phyloP scores from a whole-genome alignment of 2,797 vertebrate species.

The Steatocranus sp. region DNA sequence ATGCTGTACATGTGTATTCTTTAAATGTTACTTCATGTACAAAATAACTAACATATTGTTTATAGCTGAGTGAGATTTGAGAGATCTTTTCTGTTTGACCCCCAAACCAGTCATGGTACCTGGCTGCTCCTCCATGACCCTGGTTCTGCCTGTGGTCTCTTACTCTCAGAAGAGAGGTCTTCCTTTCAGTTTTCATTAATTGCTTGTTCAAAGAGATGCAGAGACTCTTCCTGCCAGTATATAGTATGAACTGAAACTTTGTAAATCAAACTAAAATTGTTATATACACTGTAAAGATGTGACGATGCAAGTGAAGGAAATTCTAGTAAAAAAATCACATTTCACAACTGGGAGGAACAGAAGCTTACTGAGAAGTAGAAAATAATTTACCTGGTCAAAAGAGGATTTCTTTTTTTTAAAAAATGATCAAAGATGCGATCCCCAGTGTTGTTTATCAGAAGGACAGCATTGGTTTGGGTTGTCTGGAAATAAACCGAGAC shows the following conservation, averaged over 20 bases:
- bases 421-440: background rate
- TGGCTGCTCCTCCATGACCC: background rate
- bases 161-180: background rate
- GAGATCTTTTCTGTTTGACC: background rate
- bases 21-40: background rate
- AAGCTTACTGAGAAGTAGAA: background rate
- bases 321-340: background rate
- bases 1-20: background rate
- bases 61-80: background rate
- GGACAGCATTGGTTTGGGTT: background rate
- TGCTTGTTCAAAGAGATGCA: background rate
- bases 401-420: background rate
- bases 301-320: background rate
- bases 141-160: background rate
- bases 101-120: background rate
- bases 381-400: background rate
- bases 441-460: background rate
- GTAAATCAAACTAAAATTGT: background rate
- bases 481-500: background rate
- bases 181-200: background rate
- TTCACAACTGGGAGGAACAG: background rate
- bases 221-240: background rate
- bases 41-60: background rate
- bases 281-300: background rate
- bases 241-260: background rate